Percentiles rank a stretch among this genome's conserved stretches.
Conservation (phyloP, 2,797 vertebrate genomes). For the Lepus townsendii region DNA sequence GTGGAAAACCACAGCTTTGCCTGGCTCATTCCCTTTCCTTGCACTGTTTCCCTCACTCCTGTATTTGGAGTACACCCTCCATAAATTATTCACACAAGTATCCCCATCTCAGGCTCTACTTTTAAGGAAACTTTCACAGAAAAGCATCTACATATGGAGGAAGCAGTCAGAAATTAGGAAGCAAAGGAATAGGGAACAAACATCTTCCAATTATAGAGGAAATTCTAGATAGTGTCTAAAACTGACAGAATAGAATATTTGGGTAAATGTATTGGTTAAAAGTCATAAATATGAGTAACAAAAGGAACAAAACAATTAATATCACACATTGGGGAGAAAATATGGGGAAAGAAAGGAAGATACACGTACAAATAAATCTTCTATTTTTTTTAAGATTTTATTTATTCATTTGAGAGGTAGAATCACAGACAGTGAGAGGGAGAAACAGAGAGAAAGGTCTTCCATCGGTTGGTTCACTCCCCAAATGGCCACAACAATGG, state of each 20-base stretch:
- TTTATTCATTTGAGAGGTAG: no score
- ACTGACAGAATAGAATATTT: not conserved
- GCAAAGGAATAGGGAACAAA: not conserved
- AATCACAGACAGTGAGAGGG: no score
- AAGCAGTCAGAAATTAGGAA: not conserved
- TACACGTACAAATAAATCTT: slow-evolving; percentile 23
- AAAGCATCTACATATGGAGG: not conserved
- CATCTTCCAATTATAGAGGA: not conserved
- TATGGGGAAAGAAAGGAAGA: not conserved
- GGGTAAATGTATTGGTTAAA: not conserved
- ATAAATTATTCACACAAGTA: not conserved
- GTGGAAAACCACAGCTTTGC: not conserved
- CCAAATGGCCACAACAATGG: no score
- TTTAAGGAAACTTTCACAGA: not conserved
- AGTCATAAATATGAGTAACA: slow-evolving; percentile 29
- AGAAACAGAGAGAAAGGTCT: no score
- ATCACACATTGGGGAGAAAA: not conserved
- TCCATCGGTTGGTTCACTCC: no score
- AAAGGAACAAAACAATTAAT: slow-evolving; percentile 28
- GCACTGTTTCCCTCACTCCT: not conserved
- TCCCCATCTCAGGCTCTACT: not conserved
- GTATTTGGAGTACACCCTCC: not conserved
- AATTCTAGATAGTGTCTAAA: not conserved
- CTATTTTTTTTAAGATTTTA: not conserved
- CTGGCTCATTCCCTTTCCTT: not conserved